Percentiles rank a stretch among this genome's conserved stretches.
Conservation (phyloP, 2,888 invertebrate species). For the Phyllotreta striolata region DNA sequence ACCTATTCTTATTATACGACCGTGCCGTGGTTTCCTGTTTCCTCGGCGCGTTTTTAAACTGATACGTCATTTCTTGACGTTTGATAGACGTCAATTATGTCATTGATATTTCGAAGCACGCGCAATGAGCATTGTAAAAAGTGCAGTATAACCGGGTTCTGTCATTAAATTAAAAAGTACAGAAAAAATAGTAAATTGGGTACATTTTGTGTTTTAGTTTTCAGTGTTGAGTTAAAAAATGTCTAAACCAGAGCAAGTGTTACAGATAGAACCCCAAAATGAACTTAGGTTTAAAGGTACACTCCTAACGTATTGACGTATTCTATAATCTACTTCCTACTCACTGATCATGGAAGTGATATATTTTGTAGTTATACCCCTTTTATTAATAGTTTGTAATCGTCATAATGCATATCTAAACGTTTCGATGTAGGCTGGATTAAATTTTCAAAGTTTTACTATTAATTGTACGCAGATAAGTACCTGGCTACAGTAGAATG, state of each 20-base stretch:
- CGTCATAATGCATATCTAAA: no score
- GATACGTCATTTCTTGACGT: neutral
- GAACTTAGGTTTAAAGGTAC: conserved; percentile 92
- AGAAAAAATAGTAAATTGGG: conserved; percentile 31
- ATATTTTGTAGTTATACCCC: conserved; percentile 25
- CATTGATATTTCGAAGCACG: conserved; percentile 13
- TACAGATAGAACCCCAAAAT: conserved; percentile 86
- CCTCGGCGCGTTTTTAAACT: no score
- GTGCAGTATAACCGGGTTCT: conserved; percentile 59
- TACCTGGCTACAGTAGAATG: no score
- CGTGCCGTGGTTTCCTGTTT: no score
- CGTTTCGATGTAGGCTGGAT: no score
- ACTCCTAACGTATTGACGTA: conserved; percentile 54
- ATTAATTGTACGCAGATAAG: no score
- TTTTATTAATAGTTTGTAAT: neutral
- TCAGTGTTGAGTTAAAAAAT: conserved; percentile 60
- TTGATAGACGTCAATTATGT: conserved; percentile 19
- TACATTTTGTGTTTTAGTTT: conserved; percentile 42
- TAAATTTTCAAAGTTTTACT: no score
- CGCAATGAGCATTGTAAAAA: conserved; percentile 38
- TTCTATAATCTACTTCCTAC: conserved; percentile 31
- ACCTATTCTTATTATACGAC: no score
- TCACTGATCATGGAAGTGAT: conserved; percentile 35
- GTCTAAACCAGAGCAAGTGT: conserved; percentile 79
- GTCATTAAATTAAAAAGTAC: conserved; percentile 47